phyloP scores from a whole-genome alignment of 2,888 invertebrate genomes.

The Athripsodes cinereus region DNA sequence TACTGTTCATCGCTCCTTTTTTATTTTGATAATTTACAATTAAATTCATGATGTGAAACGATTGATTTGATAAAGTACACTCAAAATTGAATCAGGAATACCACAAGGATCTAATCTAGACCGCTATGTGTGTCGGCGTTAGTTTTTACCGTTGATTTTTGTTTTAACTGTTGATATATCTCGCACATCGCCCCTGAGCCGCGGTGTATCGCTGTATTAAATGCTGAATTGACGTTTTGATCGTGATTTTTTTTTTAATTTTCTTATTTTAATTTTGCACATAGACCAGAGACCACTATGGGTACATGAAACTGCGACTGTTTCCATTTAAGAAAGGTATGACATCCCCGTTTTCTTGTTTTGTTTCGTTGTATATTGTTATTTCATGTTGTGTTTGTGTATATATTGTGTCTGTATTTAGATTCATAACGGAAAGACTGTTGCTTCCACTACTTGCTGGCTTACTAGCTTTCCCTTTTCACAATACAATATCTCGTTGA shows the following conservation, averaged over 20 bases:
- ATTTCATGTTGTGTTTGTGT: not conserved
- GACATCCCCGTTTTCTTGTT: not conserved
- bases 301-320: not conserved
- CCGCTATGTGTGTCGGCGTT: not conserved
- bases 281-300: not conserved
- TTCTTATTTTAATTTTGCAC: too few species aligned
- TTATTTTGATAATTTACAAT: not conserved
- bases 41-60: not conserved
- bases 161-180: not conserved
- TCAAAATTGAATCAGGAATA: too few species aligned
- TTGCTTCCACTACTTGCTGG: constrained; percentile 2
- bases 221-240: constrained; percentile 4
- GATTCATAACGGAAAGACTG: not conserved
- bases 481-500: not conserved
- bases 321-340: not conserved
- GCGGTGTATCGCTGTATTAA: not conserved
- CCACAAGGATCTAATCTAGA: too few species aligned
- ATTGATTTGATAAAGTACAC: too few species aligned
- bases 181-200: not conserved
- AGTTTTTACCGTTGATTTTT: not conserved
- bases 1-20: not conserved
- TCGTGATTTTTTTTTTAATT: too few species aligned
- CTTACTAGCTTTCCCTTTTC: not conserved
- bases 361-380: not conserved
- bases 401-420: not conserved